Conservation (phyloP, 2,797 vertebrate genomes). For the Hyperoplus immaculatus region DNA sequence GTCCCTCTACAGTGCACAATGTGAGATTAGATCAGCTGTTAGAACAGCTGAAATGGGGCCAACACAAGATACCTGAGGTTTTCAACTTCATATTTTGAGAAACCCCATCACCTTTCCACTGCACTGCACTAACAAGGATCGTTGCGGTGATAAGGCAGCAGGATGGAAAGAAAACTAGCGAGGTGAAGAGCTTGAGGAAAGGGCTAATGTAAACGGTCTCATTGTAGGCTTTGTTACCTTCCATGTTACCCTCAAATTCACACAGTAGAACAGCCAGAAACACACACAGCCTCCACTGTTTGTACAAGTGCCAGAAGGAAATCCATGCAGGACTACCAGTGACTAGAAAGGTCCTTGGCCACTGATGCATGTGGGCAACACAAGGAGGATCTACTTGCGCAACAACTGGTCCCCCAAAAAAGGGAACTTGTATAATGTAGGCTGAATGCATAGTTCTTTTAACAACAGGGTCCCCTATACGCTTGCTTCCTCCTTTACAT, state of each 20-base stretch:
- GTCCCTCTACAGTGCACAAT: no score
- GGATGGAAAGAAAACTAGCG: conserved; percentile 13
- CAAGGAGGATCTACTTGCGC: conserved; percentile 42
- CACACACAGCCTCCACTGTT: conserved; percentile 32
- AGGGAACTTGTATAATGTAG: conserved; percentile 41
- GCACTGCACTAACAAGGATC: neutral
- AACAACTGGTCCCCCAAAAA: conserved; percentile 42
- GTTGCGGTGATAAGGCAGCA: neutral
- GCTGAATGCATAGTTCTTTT: conserved; percentile 46
- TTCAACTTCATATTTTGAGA: neutral
- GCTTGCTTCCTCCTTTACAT: neutral
- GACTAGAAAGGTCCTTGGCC: conserved; percentile 1
- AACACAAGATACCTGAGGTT: neutral
- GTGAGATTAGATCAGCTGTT: neutral
- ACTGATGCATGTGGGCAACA: conserved; percentile 17
- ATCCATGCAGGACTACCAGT: conserved; percentile 12
- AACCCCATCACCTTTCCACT: neutral
- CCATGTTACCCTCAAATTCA: conserved; percentile 23
- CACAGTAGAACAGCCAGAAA: conserved; percentile 3
- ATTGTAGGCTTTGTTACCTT: conserved; percentile 9
- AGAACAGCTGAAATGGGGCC: neutral
- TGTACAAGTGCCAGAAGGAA: conserved; percentile 15
- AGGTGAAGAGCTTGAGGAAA: conserved; percentile 18
- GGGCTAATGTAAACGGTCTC: neutral
- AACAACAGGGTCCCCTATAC: conserved; percentile 21